Evolutionary conservation across 2,888 invertebrate genomes (phyloP).

Genomic region (Aspidiotus rigidus): DNA sequence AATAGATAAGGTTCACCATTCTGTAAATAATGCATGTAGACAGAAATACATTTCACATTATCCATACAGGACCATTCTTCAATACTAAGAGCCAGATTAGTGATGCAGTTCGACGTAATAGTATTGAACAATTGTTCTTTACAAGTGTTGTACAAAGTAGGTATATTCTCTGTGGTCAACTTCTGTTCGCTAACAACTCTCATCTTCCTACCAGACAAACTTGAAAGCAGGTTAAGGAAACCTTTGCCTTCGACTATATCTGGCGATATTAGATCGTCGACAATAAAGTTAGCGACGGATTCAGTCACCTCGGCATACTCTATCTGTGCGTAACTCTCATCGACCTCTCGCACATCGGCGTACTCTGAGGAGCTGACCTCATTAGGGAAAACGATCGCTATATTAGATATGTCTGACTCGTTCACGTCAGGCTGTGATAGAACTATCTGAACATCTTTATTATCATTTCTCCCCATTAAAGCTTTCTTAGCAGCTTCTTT

Average conservation of each 20-base stretch:
- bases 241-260: conserved; percentile 46
- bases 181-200: conserved; percentile 39
- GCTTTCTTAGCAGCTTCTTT: neutral
- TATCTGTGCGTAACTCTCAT: neutral
- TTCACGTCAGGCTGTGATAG: conserved; percentile 42
- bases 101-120: conserved; percentile 36
- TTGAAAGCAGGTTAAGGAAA: conserved; percentile 45
- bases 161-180: conserved; percentile 46
- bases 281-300: conserved; percentile 46
- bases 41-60: conserved; percentile 43
- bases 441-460: conserved; percentile 43
- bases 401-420: conserved; percentile 40
- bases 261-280: conserved; percentile 46
- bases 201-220: conserved; percentile 44
- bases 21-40: conserved; percentile 37
- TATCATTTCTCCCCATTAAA: conserved; percentile 39
- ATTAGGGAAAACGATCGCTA: conserved; percentile 42
- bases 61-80: conserved; percentile 46
- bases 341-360: neutral
- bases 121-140: conserved; percentile 36
- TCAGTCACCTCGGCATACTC: conserved; percentile 41
- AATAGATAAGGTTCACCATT: conserved; percentile 42
- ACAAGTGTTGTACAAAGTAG: conserved; percentile 45
- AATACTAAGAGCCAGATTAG: conserved; percentile 44
- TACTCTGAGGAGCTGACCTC: conserved; percentile 39